Evolutionary conservation across 1,140 invertebrate species (phyloP).

Genomic region (Melanaphis sacchari): DNA sequence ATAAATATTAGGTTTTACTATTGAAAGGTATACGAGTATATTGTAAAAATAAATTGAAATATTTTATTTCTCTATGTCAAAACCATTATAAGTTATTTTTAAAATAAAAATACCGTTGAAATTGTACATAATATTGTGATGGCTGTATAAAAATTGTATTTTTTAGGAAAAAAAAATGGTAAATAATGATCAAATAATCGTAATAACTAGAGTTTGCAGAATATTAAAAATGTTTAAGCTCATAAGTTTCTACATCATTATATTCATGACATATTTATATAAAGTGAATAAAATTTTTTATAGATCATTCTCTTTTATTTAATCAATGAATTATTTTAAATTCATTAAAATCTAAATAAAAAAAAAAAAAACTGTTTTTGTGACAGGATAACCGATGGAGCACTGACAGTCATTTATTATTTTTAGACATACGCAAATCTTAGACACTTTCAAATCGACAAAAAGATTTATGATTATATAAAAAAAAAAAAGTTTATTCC

Average conservation of each 20-base stretch:
- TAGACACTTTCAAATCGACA: slow-evolving; percentile 1
- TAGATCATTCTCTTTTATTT: neutral
- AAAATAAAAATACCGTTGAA: neutral
- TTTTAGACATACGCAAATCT: slow-evolving; percentile 50
- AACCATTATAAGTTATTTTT: no score
- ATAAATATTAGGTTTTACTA: no score
- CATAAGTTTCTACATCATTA: neutral
- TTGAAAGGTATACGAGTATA: no score
- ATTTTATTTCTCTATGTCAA: no score
- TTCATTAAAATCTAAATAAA: slow-evolving; percentile 11
- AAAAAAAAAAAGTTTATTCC: slow-evolving; percentile 17
- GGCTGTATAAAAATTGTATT: neutral
- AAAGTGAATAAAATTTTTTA: neutral
- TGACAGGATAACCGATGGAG: slow-evolving; percentile 50
- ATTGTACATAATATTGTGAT: neutral
- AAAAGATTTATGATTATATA: slow-evolving; percentile 51
- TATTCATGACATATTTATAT: neutral
- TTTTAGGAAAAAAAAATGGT: neutral
- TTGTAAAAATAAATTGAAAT: no score
- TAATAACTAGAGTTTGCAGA: neutral
- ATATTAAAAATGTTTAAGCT: neutral
- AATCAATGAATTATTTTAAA: neutral
- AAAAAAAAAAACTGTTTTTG: slow-evolving; percentile 11
- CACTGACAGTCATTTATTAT: slow-evolving; percentile 41
- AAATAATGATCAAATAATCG: neutral